Evolutionary conservation across 2,113 vertebrate species (phyloP).

Genomic region (Neotoma lepida): DNA sequence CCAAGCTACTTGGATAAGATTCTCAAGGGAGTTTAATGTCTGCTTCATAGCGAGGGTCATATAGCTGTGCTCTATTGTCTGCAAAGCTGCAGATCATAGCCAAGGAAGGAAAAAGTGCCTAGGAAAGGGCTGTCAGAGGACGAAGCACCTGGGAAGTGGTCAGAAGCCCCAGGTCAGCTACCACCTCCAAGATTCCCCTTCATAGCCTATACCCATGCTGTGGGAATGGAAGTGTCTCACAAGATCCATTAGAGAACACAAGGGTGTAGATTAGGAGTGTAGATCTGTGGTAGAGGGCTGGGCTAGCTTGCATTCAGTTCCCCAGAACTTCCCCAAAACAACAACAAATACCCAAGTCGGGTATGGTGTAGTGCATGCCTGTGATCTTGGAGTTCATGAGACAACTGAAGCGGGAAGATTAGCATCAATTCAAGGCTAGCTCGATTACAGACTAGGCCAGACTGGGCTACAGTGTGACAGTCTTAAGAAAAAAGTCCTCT

Average conservation of each 20-base stretch:
- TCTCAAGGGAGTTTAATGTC: neutral
- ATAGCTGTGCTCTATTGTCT: neutral
- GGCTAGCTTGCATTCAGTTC: neutral
- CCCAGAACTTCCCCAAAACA: neutral
- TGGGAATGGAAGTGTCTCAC: neutral
- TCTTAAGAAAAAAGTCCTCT: neutral
- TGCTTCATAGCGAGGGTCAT: neutral
- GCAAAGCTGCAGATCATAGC: neutral
- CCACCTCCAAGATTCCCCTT: neutral
- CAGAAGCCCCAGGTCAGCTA: neutral
- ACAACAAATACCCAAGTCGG: no score
- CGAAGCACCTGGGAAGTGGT: neutral
- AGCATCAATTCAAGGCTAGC: neutral
- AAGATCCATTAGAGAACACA: neutral
- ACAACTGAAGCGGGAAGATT: neutral
- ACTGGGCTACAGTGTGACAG: neutral
- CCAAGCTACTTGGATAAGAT: slow-evolving; percentile 31
- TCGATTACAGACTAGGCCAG: neutral
- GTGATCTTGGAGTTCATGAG: neutral
- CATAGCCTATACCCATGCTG: neutral
- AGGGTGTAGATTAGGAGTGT: neutral
- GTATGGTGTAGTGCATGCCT: no score
- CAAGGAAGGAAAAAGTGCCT: neutral
- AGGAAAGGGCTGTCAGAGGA: neutral
- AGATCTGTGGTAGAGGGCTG: neutral